Evolutionary conservation across 2,113 vertebrate species (phyloP).

Genomic region (Felis chaus): DNA sequence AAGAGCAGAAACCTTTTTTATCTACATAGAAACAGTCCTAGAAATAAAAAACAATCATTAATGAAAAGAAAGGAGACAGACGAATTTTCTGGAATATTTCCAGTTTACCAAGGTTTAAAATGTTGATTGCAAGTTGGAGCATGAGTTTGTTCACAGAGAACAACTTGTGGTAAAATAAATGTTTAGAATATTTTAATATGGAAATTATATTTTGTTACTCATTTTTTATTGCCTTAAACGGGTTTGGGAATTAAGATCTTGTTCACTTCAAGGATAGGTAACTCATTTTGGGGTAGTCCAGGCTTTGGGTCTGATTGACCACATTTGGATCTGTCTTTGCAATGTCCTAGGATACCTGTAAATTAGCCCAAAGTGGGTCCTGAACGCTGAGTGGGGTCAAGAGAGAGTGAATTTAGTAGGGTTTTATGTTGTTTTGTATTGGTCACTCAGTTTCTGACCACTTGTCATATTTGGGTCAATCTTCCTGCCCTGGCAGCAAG

Average conservation of each 20-base stretch:
- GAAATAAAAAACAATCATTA: not conserved
- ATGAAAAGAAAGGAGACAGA: not conserved
- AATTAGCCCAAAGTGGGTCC: not conserved
- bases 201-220: not conserved
- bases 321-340: not conserved
- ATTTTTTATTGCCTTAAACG: not conserved
- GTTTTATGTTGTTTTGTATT: not conserved
- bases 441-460: not conserved
- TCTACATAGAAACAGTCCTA: not conserved
- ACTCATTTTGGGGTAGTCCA: not conserved
- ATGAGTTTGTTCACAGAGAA: not conserved
- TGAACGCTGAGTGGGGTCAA: not conserved
- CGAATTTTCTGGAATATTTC: not conserved
- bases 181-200: not conserved
- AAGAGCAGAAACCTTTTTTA: not conserved
- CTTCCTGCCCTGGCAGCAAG: not conserved
- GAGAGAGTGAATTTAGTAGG: not conserved
- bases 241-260: not conserved
- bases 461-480: not conserved
- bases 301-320: not conserved
- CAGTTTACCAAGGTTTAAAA: not conserved
- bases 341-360: not conserved
- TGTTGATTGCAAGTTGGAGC: not conserved
- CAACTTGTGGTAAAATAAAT: not conserved
- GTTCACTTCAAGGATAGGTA: not conserved